Conservation (phyloP, 2,888 invertebrate genomes). For the Linnaemya vulpina region DNA sequence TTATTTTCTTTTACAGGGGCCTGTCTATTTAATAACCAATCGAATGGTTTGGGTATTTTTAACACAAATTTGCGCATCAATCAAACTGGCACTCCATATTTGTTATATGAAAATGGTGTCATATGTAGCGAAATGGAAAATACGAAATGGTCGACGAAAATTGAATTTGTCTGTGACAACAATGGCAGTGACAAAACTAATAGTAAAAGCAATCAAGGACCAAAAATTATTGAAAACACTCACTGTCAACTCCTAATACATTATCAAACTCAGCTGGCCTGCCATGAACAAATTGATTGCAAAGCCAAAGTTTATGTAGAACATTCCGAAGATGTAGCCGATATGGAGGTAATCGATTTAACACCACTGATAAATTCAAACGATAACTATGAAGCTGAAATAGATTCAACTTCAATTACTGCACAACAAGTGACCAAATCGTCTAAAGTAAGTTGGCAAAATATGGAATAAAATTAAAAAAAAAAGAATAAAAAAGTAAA, state of each 20-base stretch:
- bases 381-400: slow-evolving; percentile 81
- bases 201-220: slow-evolving; percentile 47
- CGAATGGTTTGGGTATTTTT: slow-evolving; percentile 78
- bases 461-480: neutral
- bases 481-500: neutral
- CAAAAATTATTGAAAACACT: slow-evolving; percentile 83
- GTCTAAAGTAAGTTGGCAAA: slow-evolving; percentile 77
- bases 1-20: slow-evolving; percentile 76
- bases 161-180: slow-evolving; percentile 82
- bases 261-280: slow-evolving; percentile 82
- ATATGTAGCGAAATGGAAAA: slow-evolving; percentile 73
- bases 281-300: slow-evolving; percentile 81
- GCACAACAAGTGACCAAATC: slow-evolving; percentile 77
- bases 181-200: slow-evolving; percentile 71
- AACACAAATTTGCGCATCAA: slow-evolving; percentile 81
- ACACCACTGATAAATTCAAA: slow-evolving; percentile 81
- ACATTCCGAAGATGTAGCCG: slow-evolving; percentile 75
- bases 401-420: slow-evolving; percentile 77
- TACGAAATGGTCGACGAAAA: slow-evolving; percentile 81
- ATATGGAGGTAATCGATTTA: slow-evolving; percentile 79
- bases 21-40: slow-evolving; percentile 78
- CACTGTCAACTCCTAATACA: slow-evolving; percentile 82
- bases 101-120: slow-evolving; percentile 81
- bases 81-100: slow-evolving; percentile 81
- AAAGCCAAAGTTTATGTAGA: slow-evolving; percentile 77